Evolutionary conservation across 2,797 vertebrate genomes (phyloP).

Genomic region (Melanotaenia boesemani): DNA sequence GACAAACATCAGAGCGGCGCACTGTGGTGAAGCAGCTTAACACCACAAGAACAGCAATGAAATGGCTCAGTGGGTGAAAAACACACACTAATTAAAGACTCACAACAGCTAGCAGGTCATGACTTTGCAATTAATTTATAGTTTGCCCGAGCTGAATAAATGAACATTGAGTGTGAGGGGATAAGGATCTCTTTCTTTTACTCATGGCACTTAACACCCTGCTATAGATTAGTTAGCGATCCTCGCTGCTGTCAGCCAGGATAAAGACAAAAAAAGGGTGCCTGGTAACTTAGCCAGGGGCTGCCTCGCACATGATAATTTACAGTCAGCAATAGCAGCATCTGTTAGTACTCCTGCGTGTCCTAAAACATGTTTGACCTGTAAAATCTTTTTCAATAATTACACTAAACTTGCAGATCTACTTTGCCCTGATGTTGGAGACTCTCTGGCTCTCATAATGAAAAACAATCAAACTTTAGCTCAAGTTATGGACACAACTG

Average conservation of each 20-base stretch:
- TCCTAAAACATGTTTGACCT: conserved; percentile 28
- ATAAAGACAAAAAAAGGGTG: conserved; percentile 22
- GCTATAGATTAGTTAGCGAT: conserved; percentile 64
- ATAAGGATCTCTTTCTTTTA: conserved; percentile 59
- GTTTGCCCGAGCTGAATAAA: conserved; percentile 61
- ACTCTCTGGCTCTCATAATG: conserved; percentile 33
- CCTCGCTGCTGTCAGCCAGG: conserved; percentile 27
- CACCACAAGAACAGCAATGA: conserved; percentile 20
- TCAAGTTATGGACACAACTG: conserved; percentile 37
- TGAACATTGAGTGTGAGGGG: conserved; percentile 55
- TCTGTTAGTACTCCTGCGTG: conserved; percentile 4
- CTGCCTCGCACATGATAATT: conserved; percentile 51
- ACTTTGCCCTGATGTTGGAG: conserved; percentile 36
- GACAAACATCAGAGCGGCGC: conserved; percentile 50
- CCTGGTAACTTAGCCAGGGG: conserved; percentile 3
- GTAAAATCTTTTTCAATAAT: conserved; percentile 41
- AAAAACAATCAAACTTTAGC: conserved; percentile 50
- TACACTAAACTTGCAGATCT: conserved; percentile 30
- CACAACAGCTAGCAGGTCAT: conserved; percentile 53
- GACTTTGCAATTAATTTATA: conserved; percentile 68
- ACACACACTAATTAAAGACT: conserved; percentile 63
- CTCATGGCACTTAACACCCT: conserved; percentile 58
- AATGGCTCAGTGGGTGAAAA: conserved; percentile 51
- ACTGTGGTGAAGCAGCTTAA: conserved; percentile 47
- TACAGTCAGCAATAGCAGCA: conserved; percentile 36